Conservation (phyloP, 2,113 vertebrate species). For the Anguilla japonica region DNA sequence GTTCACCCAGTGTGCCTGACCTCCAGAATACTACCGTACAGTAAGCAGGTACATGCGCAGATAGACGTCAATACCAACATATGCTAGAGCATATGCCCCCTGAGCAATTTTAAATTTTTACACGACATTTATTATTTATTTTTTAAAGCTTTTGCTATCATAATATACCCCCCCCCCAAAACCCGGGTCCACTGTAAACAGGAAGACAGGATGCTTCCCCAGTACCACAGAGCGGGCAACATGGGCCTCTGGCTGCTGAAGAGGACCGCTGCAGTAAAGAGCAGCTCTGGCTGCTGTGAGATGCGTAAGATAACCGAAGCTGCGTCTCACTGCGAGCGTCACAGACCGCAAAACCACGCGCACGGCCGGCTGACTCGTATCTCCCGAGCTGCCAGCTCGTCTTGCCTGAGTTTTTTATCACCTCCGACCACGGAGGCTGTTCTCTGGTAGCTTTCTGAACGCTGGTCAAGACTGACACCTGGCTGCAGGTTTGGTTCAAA, state of each 20-base stretch:
- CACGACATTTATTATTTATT: too few relatives aligned
- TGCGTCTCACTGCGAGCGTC: neutral
- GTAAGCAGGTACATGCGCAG: too few relatives aligned
- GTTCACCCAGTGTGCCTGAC: too few relatives aligned
- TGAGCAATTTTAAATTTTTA: too few relatives aligned
- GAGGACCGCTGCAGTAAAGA: neutral
- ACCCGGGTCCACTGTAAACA: too few relatives aligned
- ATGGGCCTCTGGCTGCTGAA: neutral
- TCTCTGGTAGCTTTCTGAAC: neutral
- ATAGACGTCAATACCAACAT: too few relatives aligned
- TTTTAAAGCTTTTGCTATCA: too few relatives aligned
- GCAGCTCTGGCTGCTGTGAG: neutral
- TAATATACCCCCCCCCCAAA: too few relatives aligned
- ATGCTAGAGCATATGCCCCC: too few relatives aligned
- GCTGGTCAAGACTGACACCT: neutral
- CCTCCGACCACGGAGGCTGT: neutral
- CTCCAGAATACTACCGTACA: too few relatives aligned
- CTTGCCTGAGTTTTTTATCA: neutral
- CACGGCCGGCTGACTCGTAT: neutral
- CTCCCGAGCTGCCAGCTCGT: neutral
- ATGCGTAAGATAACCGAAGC: neutral
- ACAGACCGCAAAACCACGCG: constrained; percentile 9
- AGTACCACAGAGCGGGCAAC: neutral
- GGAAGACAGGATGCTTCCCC: too few relatives aligned
- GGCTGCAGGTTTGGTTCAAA: neutral